Percentiles rank a stretch among this genome's conserved stretches.
Evolutionary conservation across 1,140 invertebrate species (phyloP).

Genomic region (Sitobion miscanthi): DNA sequence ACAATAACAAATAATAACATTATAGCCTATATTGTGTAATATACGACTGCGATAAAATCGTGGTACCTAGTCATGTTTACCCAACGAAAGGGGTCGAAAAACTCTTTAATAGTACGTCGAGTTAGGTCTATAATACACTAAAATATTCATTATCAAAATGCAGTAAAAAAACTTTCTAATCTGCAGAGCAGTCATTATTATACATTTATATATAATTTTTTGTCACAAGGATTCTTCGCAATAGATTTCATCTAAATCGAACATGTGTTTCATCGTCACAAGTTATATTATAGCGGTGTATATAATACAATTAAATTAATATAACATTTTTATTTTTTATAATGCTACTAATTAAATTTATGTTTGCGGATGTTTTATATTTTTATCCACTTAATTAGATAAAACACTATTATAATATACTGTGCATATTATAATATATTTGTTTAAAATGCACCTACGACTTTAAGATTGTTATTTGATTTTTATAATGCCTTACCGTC

Average conservation of each 20-base stretch:
- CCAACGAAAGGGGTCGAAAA: not conserved
- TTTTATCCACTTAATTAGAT: not conserved
- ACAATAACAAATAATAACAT: slow-evolving; percentile 12
- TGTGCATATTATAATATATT: too few relatives aligned
- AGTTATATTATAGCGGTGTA: not conserved
- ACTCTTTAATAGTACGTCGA: not conserved
- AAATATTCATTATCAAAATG: not conserved
- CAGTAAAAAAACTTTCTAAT: not conserved
- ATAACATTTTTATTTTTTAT: not conserved
- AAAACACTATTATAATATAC: not conserved
- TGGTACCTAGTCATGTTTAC: not conserved
- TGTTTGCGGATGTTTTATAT: not conserved
- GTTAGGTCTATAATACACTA: not conserved
- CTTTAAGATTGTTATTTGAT: not conserved
- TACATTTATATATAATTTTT: not conserved
- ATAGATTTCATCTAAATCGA: not conserved
- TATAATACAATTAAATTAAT: not conserved
- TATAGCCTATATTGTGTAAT: not conserved
- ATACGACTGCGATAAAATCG: not conserved
- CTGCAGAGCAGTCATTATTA: not conserved
- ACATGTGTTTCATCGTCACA: not conserved
- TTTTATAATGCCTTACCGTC: not conserved
- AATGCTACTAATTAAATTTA: not conserved
- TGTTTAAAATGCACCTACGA: not conserved
- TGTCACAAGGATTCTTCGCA: not conserved